phyloP scores from a whole-genome alignment of 1,140 invertebrate species.

The Orius insidiosus region DNA sequence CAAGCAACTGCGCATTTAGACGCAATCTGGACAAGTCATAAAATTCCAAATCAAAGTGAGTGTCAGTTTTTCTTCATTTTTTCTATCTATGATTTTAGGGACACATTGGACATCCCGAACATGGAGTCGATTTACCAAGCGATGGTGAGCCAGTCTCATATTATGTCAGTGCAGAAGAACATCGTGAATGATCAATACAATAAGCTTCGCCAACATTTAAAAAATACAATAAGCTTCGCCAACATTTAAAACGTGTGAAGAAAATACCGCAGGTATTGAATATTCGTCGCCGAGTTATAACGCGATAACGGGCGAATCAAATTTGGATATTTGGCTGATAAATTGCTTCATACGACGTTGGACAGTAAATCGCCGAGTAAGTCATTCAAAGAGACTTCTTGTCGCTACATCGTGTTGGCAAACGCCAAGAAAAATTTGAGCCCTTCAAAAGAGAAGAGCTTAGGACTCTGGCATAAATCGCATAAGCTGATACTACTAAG shows the following conservation, averaged over 20 bases:
- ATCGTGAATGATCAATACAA: slow-evolving; percentile 24
- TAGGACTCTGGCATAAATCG: slow-evolving; percentile 3
- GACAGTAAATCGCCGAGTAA: background rate
- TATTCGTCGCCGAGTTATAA: background rate
- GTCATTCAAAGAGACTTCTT: slow-evolving; percentile 2
- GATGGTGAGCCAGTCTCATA: slow-evolving; percentile 40
- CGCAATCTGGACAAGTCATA: slow-evolving; percentile 24
- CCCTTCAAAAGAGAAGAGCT: background rate
- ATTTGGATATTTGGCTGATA: slow-evolving; percentile 19
- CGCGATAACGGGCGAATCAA: slow-evolving; percentile 10
- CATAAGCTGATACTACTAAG: slow-evolving; percentile 10
- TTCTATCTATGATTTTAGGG: slow-evolving; percentile 18
- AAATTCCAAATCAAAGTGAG: background rate
- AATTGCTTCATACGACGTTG: slow-evolving; percentile 16
- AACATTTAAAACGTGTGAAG: no score
- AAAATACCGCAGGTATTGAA: no score
- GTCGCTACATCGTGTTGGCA: slow-evolving; percentile 1
- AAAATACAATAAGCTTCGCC: no score
- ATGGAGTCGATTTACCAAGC: slow-evolving; percentile 48
- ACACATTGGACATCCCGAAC: slow-evolving; percentile 34
- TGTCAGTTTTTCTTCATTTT: background rate
- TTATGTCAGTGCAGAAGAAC: slow-evolving; percentile 31
- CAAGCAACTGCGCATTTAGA: slow-evolving; percentile 37
- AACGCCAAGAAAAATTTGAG: background rate
- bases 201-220: no score